Base-by-base conservation (phyloP, 2,888 invertebrate species). In the Calameuta pallipes region DNA sequence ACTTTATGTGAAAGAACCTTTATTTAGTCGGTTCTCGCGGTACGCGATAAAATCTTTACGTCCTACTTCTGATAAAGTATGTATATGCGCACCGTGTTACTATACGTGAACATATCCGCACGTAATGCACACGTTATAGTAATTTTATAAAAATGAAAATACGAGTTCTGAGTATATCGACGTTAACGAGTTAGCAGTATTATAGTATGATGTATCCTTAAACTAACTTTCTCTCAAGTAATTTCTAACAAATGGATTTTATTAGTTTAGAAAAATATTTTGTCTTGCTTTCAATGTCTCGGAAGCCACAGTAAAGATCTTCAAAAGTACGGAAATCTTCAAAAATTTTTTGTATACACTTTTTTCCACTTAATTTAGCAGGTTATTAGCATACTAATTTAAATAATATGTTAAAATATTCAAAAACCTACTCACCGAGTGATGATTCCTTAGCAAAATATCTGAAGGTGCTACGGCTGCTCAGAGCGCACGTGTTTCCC, bases 341-440 rank as follows among this genome's bases (percentile, higher is more conserved):
- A 9, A 0, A 6, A 23, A 23, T 56, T 23, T 23, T 56, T 15
- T 41, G 36, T 15, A 15, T 15, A 15, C 15, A 4, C 15, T 15
- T 41, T 56, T 23, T 56, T 56, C 56, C 23, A 9, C 6, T 23
- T 23, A 23, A 56, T 56, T 56, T 56, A 23, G 2, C 9, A 23
- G 23, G 23, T 56, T 56, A 56, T 56, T 56, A 56, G 23, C 56
- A 56, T 56, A 56, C 23, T 23, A 56, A 56, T 56, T 56, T 2
- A 23, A 56, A 56, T 56, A 56, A 56, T 56, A 56, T 56, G 9
- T 56, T 23, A 56, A 56, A 9, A 56, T 6, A 23, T 56, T 56
- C 9, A 23, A 56, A 9, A 56, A 71, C 31, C 15, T 71, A 76
- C 78, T 78, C 69, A 78, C 78, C 76, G 73, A 76, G 56, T 71